Evolutionary conservation across 2,797 vertebrate genomes (phyloP).

Genomic region (Neosilurus mollespiculum): DNA sequence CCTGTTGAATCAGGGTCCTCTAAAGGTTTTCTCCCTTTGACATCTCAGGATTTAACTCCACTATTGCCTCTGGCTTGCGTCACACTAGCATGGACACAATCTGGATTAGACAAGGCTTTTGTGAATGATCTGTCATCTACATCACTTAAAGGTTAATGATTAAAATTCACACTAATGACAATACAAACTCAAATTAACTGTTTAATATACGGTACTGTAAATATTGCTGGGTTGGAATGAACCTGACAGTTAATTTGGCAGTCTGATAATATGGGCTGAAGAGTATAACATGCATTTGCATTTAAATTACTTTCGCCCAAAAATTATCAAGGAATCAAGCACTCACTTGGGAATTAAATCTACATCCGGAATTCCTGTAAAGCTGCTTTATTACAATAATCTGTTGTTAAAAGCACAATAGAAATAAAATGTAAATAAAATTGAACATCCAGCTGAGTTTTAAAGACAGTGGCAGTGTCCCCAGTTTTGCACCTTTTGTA

Average conservation of each 20-base stretch:
- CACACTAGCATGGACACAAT: background rate
- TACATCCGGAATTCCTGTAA: background rate
- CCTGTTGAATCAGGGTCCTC: background rate
- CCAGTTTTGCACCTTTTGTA: background rate
- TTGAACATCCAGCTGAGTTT: background rate
- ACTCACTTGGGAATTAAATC: background rate
- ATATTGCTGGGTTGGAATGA: constrained; percentile 1
- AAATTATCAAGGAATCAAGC: background rate
- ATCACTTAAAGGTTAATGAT: constrained; percentile 22
- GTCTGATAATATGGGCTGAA: constrained; percentile 18
- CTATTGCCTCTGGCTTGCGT: background rate
- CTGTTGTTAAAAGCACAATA: background rate
- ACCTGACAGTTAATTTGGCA: constrained; percentile 16
- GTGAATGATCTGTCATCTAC: constrained; percentile 26
- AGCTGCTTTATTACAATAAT: background rate
- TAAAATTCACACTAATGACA: constrained; percentile 29
- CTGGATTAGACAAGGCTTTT: background rate
- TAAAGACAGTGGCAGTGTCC: no score
- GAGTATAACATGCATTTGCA: constrained; percentile 34
- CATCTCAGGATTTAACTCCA: background rate
- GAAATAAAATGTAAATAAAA: background rate
- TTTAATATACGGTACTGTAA: constrained; percentile 18
- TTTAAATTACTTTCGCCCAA: constrained; percentile 36
- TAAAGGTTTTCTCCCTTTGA: constrained; percentile 1
- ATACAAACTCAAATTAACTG: background rate